These are phyloP conservation scores for Spisula subtruncata DNA, from an alignment of 2,888 invertebrate genomes.

Conservation along the genomic window DNA sequence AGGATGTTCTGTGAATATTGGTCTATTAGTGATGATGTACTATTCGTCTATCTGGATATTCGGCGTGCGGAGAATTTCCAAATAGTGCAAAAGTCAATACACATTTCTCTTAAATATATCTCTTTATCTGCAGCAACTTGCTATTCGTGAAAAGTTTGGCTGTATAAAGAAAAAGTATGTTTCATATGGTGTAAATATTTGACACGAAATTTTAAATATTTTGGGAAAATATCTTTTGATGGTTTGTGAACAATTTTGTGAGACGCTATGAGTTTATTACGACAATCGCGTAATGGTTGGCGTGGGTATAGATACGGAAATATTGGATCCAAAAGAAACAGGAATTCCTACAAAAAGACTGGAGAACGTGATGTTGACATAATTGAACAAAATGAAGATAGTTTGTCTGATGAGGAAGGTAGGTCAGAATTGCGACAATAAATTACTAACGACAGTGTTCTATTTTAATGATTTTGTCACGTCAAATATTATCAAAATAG, in stretches of 20 bases:
- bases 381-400: constrained; percentile 8
- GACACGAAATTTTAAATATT: neutral
- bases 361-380: constrained; percentile 22
- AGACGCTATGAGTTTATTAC: constrained; percentile 57
- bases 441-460: too few relatives aligned
- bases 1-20: neutral
- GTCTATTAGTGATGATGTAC: neutral
- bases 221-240: neutral
- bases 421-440: too few relatives aligned
- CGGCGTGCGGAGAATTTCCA: neutral
- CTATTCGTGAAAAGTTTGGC: neutral
- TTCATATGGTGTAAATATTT: neutral
- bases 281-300: constrained; percentile 55
- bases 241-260: neutral
- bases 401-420: constrained; percentile 21
- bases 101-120: neutral
- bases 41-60: neutral
- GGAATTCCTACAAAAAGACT: constrained; percentile 33
- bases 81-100: neutral
- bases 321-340: constrained; percentile 39
- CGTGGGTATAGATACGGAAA: constrained; percentile 62
- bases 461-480: neutral
- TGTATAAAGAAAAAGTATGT: neutral
- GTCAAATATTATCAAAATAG: too few relatives aligned
- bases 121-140: neutral